Base-by-base conservation (phyloP, 2,797 vertebrate species). In the Sebastes minor region DNA sequence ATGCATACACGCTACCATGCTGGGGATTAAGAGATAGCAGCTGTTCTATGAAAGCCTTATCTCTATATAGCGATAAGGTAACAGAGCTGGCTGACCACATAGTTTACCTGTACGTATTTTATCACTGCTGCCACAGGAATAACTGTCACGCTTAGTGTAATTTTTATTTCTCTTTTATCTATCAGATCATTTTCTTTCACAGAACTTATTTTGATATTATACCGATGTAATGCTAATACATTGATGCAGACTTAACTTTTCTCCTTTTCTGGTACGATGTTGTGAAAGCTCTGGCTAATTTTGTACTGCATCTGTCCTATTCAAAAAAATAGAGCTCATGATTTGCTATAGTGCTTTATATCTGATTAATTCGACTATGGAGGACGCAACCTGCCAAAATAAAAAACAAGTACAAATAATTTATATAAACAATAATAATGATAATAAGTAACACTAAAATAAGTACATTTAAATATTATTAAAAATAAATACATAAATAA, bases 1-100 rank as follows among this genome's bases (percentile, higher is more conserved):
- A 63, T 10, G 8, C 22, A n/a, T n/a, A 8, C 18, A 49, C 42
- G 14, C 42, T 49, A 49, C 2, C 18, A 2, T 0, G 6, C 7
- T 59, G 8, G 4, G 33, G 22, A 60, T 46, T 28, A 62, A 25
- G 0, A 56, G 16, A 74, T 27, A 68, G 20, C 52, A 38, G 56
- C 28, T 71, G 23, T 69, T 86, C n/a, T 75, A 16, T 82, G 9
- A 75, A 86, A 65, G 9, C 20, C 64, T 61, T 83, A 67, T 84
- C 71, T 64, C 25, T 32, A 8, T 13, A 6, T 73, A 9, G 1
- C 63, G 56, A 87, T 76, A 83, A 42, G 63, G 2, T 64, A 14
- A 71, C 62, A 33, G 23, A 28, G 20, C n/a, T 30, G 4, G 16
- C 18, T 33, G n/a, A 70, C 67, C 68, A 59, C 46, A 74, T 72